A percentile compares a stretch with the other conserved stretches of the same genome.
Evolutionary conservation across 2,797 vertebrate genomes (phyloP).

Genomic region (Gambelia wislizenii): DNA sequence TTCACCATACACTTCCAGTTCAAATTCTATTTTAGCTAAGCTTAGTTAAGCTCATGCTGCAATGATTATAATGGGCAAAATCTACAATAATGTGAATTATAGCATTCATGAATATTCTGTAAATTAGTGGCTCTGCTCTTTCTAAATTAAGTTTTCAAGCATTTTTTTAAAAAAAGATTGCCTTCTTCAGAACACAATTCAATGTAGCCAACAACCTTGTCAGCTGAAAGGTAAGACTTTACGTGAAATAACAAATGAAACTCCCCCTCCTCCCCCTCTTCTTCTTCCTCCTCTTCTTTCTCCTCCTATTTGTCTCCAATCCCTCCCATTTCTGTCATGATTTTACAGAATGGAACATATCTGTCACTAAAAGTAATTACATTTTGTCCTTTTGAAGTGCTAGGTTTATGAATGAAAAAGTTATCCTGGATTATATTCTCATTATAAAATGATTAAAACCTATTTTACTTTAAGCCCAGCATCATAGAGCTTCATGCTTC

Average conservation of each 20-base stretch:
- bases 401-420: slow-evolving; percentile 55
- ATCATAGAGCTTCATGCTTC: slow-evolving; percentile 59
- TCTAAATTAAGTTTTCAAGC: slow-evolving; percentile 33
- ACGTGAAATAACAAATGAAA: slow-evolving; percentile 13
- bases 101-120: background rate
- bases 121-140: slow-evolving; percentile 9
- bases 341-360: slow-evolving; percentile 52
- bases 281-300: background rate
- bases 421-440: slow-evolving; percentile 72
- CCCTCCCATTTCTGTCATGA: slow-evolving; percentile 59
- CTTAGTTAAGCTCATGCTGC: slow-evolving; percentile 23
- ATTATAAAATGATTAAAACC: slow-evolving; percentile 66
- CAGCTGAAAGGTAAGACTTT: slow-evolving; percentile 30
- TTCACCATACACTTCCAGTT: background rate
- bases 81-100: background rate
- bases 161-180: slow-evolving; percentile 1
- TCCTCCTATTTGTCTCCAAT: too few species aligned
- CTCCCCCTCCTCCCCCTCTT: slow-evolving; percentile 18
- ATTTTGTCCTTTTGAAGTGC: slow-evolving; percentile 62
- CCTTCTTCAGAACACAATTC: slow-evolving; percentile 45
- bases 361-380: slow-evolving; percentile 56
- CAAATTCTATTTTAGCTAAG: slow-evolving; percentile 4
- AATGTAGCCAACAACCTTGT: slow-evolving; percentile 8
- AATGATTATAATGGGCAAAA: background rate
- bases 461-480: slow-evolving; percentile 64